A percentile compares a stretch with the other conserved stretches of the same genome.
These are phyloP conservation scores for Herminia tarsipennalis DNA, from an alignment of 2,888 invertebrate genomes.

Conservation along the genomic window DNA sequence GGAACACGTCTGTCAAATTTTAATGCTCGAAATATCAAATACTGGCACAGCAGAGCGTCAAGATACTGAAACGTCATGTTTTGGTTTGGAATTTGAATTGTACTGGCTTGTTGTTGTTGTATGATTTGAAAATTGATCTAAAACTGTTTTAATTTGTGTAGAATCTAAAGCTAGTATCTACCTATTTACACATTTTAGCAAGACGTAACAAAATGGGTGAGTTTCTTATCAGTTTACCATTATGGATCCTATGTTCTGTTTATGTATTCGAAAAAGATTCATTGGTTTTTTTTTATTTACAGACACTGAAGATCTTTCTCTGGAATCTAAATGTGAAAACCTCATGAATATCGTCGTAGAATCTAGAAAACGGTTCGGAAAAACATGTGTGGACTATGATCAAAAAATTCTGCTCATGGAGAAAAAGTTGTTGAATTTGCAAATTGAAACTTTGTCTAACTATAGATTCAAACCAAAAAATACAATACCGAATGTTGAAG, in stretches of 20 bases:
- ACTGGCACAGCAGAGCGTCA: neutral
- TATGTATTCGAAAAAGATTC: too few species aligned
- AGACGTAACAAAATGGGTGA: constrained; percentile 7
- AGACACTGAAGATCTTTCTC: constrained; percentile 55
- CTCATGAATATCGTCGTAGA: constrained; percentile 76
- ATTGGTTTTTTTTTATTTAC: constrained; percentile 24
- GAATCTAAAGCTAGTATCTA: too few species aligned
- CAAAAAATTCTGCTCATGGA: constrained; percentile 64
- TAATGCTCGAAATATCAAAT: neutral
- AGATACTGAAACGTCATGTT: constrained; percentile 2
- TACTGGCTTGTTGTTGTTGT: neutral
- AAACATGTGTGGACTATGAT: constrained; percentile 69
- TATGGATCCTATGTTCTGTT: too few species aligned
- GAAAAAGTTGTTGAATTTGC: constrained; percentile 67
- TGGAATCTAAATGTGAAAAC: constrained; percentile 71
- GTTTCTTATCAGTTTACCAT: neutral
- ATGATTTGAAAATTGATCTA: too few species aligned
- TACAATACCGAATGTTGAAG: constrained; percentile 42
- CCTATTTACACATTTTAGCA: too few species aligned
- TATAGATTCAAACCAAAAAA: constrained; percentile 64
- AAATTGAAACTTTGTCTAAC: constrained; percentile 62
- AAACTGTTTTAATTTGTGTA: too few species aligned
- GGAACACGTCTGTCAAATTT: too few species aligned
- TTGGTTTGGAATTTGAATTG: constrained; percentile 3
- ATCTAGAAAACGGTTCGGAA: constrained; percentile 75